phyloP scores from a whole-genome alignment of 2,888 invertebrate genomes.

The Eupeodes latifasciatus region DNA sequence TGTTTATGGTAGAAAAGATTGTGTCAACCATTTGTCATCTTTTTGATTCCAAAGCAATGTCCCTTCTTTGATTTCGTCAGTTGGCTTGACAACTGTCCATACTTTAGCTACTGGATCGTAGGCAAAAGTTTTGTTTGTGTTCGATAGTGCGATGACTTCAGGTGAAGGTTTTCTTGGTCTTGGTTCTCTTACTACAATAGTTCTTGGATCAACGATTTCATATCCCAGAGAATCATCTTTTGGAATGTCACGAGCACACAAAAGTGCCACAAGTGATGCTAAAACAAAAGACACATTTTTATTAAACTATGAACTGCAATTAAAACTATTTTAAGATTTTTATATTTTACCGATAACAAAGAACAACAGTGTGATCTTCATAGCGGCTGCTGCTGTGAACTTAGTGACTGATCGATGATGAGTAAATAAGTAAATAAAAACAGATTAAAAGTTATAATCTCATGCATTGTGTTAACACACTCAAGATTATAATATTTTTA shows the following conservation, averaged over 20 bases:
- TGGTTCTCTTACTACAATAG: constrained; percentile 54
- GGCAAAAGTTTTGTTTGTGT: constrained; percentile 79
- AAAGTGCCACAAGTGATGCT: constrained; percentile 42
- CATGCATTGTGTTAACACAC: not conserved
- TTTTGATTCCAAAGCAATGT: constrained; percentile 82
- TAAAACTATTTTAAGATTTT: not conserved
- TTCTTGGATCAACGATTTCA: constrained; percentile 79
- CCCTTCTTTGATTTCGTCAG: constrained; percentile 79
- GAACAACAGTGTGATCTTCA: constrained; percentile 62
- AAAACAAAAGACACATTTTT: not conserved
- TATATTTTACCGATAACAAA: constrained; percentile 65
- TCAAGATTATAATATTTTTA: not conserved
- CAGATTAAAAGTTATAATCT: constrained; percentile 3
- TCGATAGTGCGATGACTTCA: constrained; percentile 79
- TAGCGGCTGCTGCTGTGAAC: constrained; percentile 16
- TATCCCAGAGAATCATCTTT: constrained; percentile 80
- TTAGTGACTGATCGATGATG: constrained; percentile 3
- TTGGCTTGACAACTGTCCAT: constrained; percentile 79
- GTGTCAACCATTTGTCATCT: constrained; percentile 82
- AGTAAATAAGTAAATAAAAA: constrained; percentile 12
- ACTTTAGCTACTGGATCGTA: constrained; percentile 79
- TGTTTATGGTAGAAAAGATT: constrained; percentile 57
- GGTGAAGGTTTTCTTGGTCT: constrained; percentile 59
- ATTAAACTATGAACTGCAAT: not conserved
- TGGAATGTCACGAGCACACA: constrained; percentile 56